Conservation (phyloP, 1,140 invertebrate species). For the Solen grandis region DNA sequence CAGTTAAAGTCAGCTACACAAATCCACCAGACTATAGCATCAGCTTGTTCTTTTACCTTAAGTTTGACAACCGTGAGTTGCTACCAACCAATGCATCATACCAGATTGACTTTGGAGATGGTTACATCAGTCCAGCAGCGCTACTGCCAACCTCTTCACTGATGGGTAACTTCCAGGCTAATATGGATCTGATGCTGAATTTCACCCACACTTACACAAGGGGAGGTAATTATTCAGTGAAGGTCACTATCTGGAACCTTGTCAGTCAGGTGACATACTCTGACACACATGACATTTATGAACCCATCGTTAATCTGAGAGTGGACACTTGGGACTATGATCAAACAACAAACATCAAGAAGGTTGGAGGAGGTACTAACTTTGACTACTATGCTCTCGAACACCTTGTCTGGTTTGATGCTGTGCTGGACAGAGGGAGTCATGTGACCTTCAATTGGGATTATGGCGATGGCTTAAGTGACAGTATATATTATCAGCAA, state of each 20-base stretch:
- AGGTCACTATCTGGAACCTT: slow-evolving; percentile 59
- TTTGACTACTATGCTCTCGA: slow-evolving; percentile 56
- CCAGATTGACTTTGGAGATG: slow-evolving; percentile 64
- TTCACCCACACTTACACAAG: slow-evolving; percentile 56
- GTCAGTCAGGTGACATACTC: slow-evolving; percentile 50
- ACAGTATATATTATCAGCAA: slow-evolving; percentile 47
- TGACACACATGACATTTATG: slow-evolving; percentile 58
- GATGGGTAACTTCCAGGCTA: background rate
- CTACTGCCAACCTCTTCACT: slow-evolving; percentile 11
- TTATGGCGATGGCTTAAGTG: slow-evolving; percentile 50
- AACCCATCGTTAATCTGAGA: slow-evolving; percentile 44
- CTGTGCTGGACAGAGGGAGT: slow-evolving; percentile 45
- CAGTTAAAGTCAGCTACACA: slow-evolving; percentile 24
- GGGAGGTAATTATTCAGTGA: slow-evolving; percentile 59
- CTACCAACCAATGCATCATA: slow-evolving; percentile 63
- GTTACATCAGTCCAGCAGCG: slow-evolving; percentile 14
- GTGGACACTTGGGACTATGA: slow-evolving; percentile 44
- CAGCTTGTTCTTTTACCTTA: slow-evolving; percentile 50
- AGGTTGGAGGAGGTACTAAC: slow-evolving; percentile 43
- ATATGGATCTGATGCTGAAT: slow-evolving; percentile 29
- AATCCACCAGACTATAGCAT: slow-evolving; percentile 37
- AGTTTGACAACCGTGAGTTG: slow-evolving; percentile 28
- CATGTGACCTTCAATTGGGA: slow-evolving; percentile 59
- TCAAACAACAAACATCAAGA: slow-evolving; percentile 20
- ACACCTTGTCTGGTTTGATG: slow-evolving; percentile 52